These are phyloP conservation scores for Crambe crambe DNA, from an alignment of 37 sponge, comb jelly and placozoan species.

Conservation along the genomic window DNA sequence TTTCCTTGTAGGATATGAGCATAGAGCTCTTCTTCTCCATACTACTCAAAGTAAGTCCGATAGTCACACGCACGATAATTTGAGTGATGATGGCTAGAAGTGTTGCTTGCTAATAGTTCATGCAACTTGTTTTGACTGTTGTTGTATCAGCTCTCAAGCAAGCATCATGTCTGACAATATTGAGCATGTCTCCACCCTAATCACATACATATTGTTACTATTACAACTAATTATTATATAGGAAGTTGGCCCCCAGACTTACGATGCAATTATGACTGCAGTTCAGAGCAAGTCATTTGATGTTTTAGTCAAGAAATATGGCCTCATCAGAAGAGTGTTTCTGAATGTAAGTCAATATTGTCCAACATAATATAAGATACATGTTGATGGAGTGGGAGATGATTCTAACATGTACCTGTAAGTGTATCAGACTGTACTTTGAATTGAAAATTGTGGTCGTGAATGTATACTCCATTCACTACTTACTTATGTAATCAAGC, in stretches of 20 bases:
- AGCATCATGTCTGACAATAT: no score
- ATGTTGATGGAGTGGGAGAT: not conserved
- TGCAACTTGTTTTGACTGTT: no score
- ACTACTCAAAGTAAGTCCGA: constrained; percentile 41
- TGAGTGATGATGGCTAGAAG: no score
- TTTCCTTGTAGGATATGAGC: constrained; percentile 60
- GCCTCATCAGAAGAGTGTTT: constrained; percentile 76
- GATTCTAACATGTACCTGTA: not conserved
- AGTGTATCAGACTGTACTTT: no score
- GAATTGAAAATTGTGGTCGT: no score
- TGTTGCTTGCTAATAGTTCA: no score
- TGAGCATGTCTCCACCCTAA: no score
- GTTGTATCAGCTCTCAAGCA: no score
- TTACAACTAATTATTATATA: no score
- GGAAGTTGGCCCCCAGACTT: constrained; percentile 71
- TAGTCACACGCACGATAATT: no score
- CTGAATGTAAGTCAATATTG: constrained; percentile 65
- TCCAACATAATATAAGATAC: not conserved
- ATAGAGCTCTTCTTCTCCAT: constrained; percentile 55
- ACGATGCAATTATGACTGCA: constrained; percentile 61
- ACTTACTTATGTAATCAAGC: no score
- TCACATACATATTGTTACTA: no score
- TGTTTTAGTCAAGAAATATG: constrained; percentile 68
- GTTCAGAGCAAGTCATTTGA: constrained; percentile 89
- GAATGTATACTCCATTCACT: not conserved